These are phyloP conservation scores for Drosophila grimshawi DNA, from an alignment of 1,140 invertebrate genomes.

Conservation along the genomic window DNA sequence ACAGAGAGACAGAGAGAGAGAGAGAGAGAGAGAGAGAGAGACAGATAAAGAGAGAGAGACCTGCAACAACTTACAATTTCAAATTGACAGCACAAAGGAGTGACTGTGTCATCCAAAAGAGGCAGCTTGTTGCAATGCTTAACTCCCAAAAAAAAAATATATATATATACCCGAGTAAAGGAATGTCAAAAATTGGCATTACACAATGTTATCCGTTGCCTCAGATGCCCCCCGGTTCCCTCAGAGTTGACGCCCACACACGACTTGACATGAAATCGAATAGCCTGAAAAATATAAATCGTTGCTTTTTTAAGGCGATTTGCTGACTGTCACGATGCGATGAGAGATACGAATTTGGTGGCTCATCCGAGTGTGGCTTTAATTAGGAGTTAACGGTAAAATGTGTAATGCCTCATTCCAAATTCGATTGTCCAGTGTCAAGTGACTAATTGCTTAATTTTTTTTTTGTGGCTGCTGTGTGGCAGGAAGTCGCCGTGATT, in stretches of 20 bases:
- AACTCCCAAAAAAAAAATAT: constrained; percentile 41
- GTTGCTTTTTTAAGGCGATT: constrained; percentile 66
- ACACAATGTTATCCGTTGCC: constrained; percentile 14
- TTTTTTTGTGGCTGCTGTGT: background rate
- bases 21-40: constrained; percentile 1
- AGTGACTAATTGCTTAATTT: constrained; percentile 30
- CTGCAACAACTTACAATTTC: constrained; percentile 23
- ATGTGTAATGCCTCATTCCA: constrained; percentile 28
- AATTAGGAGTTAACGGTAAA: constrained; percentile 54
- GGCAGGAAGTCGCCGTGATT: constrained; percentile 29
- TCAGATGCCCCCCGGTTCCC: background rate
- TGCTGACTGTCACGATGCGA: constrained; percentile 63
- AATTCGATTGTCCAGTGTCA: constrained; percentile 23
- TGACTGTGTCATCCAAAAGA: constrained; percentile 9
- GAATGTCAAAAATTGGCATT: constrained; percentile 34
- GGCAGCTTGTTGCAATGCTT: constrained; percentile 24
- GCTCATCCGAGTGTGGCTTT: constrained; percentile 37
- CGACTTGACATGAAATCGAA: constrained; percentile 36
- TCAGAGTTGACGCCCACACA: constrained; percentile 17
- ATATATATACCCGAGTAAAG: constrained; percentile 3
- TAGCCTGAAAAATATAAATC: constrained; percentile 30
- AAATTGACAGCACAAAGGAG: constrained; percentile 59
- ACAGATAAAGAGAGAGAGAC: constrained; percentile 8
- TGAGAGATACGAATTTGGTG: constrained; percentile 59
- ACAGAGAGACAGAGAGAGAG: background rate